Conservation (phyloP, 2,113 vertebrate genomes). For the Parotia lawesii region DNA sequence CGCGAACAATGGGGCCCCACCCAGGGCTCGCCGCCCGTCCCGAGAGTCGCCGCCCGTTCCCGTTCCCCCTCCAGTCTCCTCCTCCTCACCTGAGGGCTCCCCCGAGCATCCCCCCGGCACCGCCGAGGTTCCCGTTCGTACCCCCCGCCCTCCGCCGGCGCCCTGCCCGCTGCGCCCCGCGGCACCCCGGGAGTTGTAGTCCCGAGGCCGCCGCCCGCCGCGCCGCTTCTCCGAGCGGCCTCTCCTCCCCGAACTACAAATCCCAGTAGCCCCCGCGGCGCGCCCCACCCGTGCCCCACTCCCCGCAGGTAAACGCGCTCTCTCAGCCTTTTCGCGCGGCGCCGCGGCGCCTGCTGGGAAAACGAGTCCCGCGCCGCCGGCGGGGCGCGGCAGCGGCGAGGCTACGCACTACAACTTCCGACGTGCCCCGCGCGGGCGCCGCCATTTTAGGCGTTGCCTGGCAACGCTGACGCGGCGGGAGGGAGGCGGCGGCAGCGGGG, state of each 20-base stretch:
- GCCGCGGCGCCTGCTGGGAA: slow-evolving; percentile 6
- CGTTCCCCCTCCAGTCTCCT: neutral
- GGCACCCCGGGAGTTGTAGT: slow-evolving; percentile 51
- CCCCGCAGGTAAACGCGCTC: neutral
- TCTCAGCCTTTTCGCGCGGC: neutral
- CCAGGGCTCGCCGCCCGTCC: neutral
- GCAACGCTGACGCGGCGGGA: slow-evolving; percentile 48
- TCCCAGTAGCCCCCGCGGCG: neutral
- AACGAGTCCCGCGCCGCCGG: rapidly evolving
- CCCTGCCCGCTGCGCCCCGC: slow-evolving; percentile 9
- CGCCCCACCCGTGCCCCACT: neutral
- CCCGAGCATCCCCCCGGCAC: neutral
- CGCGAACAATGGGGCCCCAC: neutral
- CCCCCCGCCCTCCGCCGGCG: slow-evolving; percentile 62
- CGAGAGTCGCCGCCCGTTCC: neutral
- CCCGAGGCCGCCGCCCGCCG: neutral
- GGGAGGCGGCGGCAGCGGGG: neutral
- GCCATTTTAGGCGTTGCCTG: slow-evolving; percentile 53
- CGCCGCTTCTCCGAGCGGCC: rapidly evolving
- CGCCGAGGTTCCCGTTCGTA: slow-evolving; percentile 57
- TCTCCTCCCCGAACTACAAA: rapidly evolving
- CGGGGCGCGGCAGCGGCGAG: rapidly evolving
- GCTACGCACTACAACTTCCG: neutral
- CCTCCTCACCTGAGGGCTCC: neutral
- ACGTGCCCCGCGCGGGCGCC: neutral